Conservation (phyloP, 1,140 invertebrate genomes). For the Venustaconcha ellipsiformis region DNA sequence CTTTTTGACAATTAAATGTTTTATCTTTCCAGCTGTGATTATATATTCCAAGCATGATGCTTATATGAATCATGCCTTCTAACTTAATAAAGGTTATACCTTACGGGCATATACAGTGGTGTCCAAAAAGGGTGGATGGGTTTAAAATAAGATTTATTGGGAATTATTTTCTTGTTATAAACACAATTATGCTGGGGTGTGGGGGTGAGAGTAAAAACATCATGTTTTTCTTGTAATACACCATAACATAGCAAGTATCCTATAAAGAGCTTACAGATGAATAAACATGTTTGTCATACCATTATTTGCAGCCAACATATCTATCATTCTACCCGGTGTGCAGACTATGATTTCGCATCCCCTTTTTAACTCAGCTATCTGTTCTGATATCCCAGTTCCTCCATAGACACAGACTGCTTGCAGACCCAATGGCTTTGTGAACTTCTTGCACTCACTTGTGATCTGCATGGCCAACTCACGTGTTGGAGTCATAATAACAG, state of each 20-base stretch:
- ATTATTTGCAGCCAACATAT: slow-evolving; percentile 98
- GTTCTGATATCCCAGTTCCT: slow-evolving; percentile 96
- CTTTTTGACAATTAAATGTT: no score
- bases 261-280: no score
- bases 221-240: not conserved
- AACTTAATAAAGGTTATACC: not conserved
- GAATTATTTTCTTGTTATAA: not conserved
- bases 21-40: no score
- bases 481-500: slow-evolving; percentile 97
- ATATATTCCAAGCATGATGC: no score
- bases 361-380: slow-evolving; percentile 97
- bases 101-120: no score
- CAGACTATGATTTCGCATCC: slow-evolving; percentile 99
- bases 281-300: slow-evolving; percentile 71
- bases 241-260: no score
- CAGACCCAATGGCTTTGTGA: slow-evolving; percentile 89
- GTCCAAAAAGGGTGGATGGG: no score
- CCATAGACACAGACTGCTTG: slow-evolving; percentile 98
- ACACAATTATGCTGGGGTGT: not conserved
- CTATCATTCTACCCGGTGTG: slow-evolving; percentile 99
- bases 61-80: not conserved
- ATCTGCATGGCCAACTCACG: slow-evolving; percentile 99
- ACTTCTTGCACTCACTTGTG: slow-evolving; percentile 96
- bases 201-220: no score
- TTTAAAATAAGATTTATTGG: not conserved